Conservation (phyloP, 2,113 vertebrate species). For the Saguinus imperator region DNA sequence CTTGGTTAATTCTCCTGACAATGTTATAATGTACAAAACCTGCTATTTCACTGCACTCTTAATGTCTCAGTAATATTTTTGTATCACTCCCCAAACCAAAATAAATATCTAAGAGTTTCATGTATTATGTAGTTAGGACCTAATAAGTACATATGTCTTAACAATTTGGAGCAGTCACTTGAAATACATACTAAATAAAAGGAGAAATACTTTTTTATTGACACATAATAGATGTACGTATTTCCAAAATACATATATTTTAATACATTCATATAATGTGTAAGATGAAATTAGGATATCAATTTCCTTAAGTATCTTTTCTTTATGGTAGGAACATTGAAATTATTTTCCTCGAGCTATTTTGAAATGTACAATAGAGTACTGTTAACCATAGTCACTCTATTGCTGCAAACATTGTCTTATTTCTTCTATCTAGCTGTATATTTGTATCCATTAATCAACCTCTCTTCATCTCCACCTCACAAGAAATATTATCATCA, state of each 20-base stretch:
- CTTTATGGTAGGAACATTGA: neutral
- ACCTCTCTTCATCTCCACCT: neutral
- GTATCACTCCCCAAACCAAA: neutral
- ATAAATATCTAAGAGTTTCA: neutral
- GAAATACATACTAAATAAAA: neutral
- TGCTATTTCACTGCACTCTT: neutral
- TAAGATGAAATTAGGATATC: neutral
- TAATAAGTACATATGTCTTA: slow-evolving; percentile 21
- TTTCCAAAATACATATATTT: neutral
- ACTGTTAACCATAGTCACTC: neutral
- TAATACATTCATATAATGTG: neutral
- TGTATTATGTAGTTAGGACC: neutral
- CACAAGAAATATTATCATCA: neutral
- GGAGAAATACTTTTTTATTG: neutral
- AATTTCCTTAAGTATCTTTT: neutral
- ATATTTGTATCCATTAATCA: neutral
- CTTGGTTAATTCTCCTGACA: neutral
- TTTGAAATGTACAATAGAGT: neutral
- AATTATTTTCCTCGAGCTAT: neutral
- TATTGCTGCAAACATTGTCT: neutral
- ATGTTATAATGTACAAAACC: neutral
- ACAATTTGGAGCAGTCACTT: neutral
- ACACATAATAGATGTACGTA: neutral
- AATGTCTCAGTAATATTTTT: neutral
- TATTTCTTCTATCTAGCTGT: neutral